A percentile compares a stretch with the other conserved stretches of the same genome.
Evolutionary conservation across 1,140 invertebrate species (phyloP).

Genomic region (Leucophenga varia): DNA sequence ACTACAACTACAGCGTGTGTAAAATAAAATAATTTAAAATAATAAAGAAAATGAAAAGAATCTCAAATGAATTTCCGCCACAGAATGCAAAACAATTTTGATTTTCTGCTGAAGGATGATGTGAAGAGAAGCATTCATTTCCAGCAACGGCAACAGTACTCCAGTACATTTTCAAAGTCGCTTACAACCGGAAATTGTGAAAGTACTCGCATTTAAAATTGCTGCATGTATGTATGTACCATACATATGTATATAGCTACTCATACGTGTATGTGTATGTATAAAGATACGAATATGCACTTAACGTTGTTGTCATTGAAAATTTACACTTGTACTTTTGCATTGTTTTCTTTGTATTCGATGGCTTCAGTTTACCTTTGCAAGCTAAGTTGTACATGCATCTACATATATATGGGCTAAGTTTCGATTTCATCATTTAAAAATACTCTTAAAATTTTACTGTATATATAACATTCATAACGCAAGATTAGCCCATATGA

Average conservation of each 20-base stretch:
- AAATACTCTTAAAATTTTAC: too few species aligned
- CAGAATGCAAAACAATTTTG: slow-evolving; percentile 30
- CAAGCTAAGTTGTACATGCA: background rate
- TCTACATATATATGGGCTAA: too few species aligned
- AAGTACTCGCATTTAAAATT: slow-evolving; percentile 50
- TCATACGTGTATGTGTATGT: slow-evolving; percentile 1
- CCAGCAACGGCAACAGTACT: slow-evolving; percentile 10
- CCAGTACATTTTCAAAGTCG: slow-evolving; percentile 46
- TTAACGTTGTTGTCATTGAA: slow-evolving; percentile 51
- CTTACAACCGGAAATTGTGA: slow-evolving; percentile 50
- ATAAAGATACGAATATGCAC: slow-evolving; percentile 31
- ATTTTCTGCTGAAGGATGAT: background rate
- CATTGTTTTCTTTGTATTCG: slow-evolving; percentile 5
- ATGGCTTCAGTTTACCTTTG: background rate
- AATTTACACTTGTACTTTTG: slow-evolving; percentile 42
- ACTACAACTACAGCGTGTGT: too few species aligned
- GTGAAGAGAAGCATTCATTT: background rate
- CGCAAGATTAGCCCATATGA: too few species aligned
- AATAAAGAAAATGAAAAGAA: too few species aligned
- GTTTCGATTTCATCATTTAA: too few species aligned
- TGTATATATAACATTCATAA: too few species aligned
- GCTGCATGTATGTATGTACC: slow-evolving; percentile 24
- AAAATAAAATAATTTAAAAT: too few species aligned
- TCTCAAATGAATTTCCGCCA: slow-evolving; percentile 37
- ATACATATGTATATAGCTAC: slow-evolving; percentile 1